Evolutionary conservation across 2,888 invertebrate species (phyloP).

Genomic region (Nomada fucata): DNA sequence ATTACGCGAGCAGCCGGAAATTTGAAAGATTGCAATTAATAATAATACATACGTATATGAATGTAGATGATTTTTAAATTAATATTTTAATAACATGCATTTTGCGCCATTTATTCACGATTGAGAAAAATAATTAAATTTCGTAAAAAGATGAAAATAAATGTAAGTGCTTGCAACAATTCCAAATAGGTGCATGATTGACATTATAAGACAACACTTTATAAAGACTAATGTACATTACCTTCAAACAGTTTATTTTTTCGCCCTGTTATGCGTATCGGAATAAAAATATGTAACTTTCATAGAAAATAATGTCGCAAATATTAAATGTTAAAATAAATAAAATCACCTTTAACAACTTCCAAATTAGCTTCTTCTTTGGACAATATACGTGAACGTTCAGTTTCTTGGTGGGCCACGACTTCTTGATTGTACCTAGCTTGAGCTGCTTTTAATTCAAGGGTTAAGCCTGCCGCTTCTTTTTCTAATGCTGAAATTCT

Average conservation of each 20-base stretch:
- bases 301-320: background rate
- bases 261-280: slow-evolving; percentile 88
- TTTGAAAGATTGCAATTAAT: slow-evolving; percentile 44
- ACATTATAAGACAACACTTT: background rate
- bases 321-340: slow-evolving; percentile 66
- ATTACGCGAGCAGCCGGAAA: slow-evolving; percentile 59
- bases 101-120: background rate
- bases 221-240: slow-evolving; percentile 78
- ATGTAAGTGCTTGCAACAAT: slow-evolving; percentile 1
- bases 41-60: slow-evolving; percentile 9
- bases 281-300: slow-evolving; percentile 73
- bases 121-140: background rate
- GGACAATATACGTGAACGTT: slow-evolving; percentile 92
- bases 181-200: background rate
- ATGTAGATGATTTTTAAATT: slow-evolving; percentile 3
- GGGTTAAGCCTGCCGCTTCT: slow-evolving; percentile 92
- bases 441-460: slow-evolving; percentile 93
- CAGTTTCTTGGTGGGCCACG: slow-evolving; percentile 94
- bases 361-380: slow-evolving; percentile 97
- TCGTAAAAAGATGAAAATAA: too few species aligned
- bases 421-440: slow-evolving; percentile 94
- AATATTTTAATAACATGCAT: background rate
- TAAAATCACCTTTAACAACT: slow-evolving; percentile 91
- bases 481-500: slow-evolving; percentile 94
- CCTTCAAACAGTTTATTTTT: slow-evolving; percentile 89